These are phyloP conservation scores for Meloe dianella DNA, from an alignment of 2,888 invertebrate species.

Conservation along the genomic window DNA sequence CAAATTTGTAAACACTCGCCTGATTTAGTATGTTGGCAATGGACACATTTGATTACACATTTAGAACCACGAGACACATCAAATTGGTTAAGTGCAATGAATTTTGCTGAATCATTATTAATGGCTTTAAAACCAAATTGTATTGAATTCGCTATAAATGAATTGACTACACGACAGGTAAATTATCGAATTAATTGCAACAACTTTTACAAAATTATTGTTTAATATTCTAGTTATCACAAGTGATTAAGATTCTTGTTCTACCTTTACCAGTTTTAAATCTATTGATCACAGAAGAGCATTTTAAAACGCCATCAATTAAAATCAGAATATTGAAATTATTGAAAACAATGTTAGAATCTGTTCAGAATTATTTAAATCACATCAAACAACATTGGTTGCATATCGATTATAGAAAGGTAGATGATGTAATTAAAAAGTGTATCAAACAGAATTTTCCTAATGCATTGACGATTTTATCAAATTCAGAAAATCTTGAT, in stretches of 20 bases:
- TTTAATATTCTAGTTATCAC: constrained; percentile 50
- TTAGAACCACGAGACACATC: constrained; percentile 67
- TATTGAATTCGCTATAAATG: constrained; percentile 60
- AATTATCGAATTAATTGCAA: constrained; percentile 45
- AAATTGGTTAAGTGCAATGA: constrained; percentile 63
- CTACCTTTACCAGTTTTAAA: constrained; percentile 51
- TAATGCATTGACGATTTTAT: constrained; percentile 48
- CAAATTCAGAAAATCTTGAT: constrained; percentile 50
- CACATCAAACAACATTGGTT: constrained; percentile 29
- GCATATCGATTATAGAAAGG: constrained; percentile 32
- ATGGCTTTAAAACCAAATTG: constrained; percentile 61
- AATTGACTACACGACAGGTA: constrained; percentile 63
- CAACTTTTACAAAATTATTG: constrained; percentile 17
- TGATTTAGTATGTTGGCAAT: constrained; percentile 71
- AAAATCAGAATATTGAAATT: constrained; percentile 59
- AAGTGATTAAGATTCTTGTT: constrained; percentile 49
- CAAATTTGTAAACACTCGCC: constrained; percentile 73
- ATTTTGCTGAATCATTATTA: constrained; percentile 61
- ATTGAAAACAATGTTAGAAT: constrained; percentile 42
- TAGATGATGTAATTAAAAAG: constrained; percentile 37
- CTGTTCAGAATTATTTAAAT: constrained; percentile 38
- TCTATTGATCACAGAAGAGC: constrained; percentile 43
- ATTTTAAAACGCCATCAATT: constrained; percentile 49
- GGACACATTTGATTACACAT: constrained; percentile 65
- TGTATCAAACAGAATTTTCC: constrained; percentile 53